Evolutionary conservation across 2,888 invertebrate species (phyloP).

Genomic region (Silvanus unidentatus): DNA sequence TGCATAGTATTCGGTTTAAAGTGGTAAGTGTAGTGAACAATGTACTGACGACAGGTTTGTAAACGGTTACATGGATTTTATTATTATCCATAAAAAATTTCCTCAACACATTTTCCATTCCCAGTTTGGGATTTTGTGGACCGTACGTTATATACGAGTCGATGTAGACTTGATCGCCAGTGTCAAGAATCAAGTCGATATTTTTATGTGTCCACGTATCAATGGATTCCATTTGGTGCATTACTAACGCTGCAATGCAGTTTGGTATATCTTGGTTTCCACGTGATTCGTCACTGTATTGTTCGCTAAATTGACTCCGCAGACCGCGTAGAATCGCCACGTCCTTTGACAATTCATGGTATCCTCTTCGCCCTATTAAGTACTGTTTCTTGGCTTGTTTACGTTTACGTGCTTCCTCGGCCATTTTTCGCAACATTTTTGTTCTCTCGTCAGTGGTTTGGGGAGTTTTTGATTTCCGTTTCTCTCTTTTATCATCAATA

Average conservation of each 20-base stretch:
- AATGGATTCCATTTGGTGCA: conserved; percentile 48
- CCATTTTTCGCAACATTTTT: conserved; percentile 27
- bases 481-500: conserved; percentile 19
- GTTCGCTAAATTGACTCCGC: conserved; percentile 34
- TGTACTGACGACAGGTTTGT: conserved; percentile 34
- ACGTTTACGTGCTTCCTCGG: conserved; percentile 27
- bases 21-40: conserved; percentile 22
- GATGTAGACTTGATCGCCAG: conserved; percentile 55
- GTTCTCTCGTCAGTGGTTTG: conserved; percentile 21
- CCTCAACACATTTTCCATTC: conserved; percentile 44
- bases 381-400: conserved; percentile 38
- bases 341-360: conserved; percentile 35
- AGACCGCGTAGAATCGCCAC: conserved; percentile 48
- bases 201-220: conserved; percentile 52
- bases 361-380: conserved; percentile 40
- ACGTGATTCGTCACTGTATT: conserved; percentile 47
- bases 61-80: conserved; percentile 35
- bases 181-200: conserved; percentile 52
- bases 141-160: conserved; percentile 55
- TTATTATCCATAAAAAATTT: conserved; percentile 53
- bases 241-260: conserved; percentile 47
- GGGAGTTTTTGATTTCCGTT: no score
- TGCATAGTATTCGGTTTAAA: conserved; percentile 42
- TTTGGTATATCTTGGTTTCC: conserved; percentile 48
- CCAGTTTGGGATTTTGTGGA: conserved; percentile 44